Evolutionary conservation across 2,888 invertebrate genomes (phyloP).

Genomic region (Oligia fasciuncula): DNA sequence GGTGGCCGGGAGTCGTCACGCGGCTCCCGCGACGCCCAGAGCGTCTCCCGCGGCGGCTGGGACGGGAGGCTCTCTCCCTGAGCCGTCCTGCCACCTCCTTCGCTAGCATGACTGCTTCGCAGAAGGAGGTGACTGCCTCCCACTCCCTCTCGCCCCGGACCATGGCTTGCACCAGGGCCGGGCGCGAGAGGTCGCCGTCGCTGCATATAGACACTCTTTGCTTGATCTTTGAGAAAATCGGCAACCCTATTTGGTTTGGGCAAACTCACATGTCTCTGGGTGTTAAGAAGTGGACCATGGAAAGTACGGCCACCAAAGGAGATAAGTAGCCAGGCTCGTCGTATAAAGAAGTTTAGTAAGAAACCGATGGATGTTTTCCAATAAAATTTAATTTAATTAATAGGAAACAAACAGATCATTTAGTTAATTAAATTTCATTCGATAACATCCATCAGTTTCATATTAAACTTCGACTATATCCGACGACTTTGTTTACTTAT

Average conservation of each 20-base stretch:
- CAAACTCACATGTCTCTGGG: fast-evolving
- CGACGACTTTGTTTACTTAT: not conserved
- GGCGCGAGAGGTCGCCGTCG: too few species aligned
- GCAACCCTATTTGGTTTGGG: not conserved
- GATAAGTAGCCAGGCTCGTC: too few species aligned
- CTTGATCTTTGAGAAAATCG: not conserved
- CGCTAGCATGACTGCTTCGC: too few species aligned
- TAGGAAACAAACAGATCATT: not conserved
- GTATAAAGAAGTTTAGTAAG: too few species aligned
- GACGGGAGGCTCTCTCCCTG: too few species aligned
- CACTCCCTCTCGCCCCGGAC: too few species aligned
- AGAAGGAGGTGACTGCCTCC: too few species aligned
- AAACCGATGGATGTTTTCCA: not conserved
- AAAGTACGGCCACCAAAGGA: not conserved
- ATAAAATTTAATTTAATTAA: not conserved
- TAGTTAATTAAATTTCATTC: not conserved
- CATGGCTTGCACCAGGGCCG: too few species aligned
- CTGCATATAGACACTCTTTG: not conserved
- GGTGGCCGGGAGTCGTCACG: too few species aligned
- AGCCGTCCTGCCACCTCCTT: too few species aligned
- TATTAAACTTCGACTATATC: not conserved
- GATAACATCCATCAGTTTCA: not conserved
- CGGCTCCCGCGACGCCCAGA: too few species aligned
- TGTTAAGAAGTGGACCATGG: not conserved
- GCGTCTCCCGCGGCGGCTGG: too few species aligned